Conservation (phyloP, 2,888 invertebrate genomes). For the Crocallis elinguaria region DNA sequence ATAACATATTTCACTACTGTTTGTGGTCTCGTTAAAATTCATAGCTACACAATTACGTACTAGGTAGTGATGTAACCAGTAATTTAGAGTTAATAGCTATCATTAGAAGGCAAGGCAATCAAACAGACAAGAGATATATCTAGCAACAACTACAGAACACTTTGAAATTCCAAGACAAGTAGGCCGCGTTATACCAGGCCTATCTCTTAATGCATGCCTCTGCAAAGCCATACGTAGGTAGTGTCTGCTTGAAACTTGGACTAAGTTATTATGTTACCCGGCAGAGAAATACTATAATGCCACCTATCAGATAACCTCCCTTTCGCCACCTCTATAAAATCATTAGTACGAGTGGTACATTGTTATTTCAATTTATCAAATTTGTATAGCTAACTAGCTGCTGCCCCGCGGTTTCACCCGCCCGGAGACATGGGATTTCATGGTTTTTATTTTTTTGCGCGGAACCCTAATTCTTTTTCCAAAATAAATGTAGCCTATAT, state of each 20-base stretch:
- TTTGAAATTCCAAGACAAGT: slow-evolving; percentile 51
- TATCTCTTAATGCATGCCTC: slow-evolving; percentile 50
- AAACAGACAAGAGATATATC: slow-evolving; percentile 16
- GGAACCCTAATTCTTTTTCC: no score
- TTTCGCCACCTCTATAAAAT: no score
- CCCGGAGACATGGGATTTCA: no score
- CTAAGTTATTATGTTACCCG: slow-evolving; percentile 10
- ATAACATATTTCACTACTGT: not conserved
- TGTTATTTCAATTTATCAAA: no score
- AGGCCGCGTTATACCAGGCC: slow-evolving; percentile 40
- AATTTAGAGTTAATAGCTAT: slow-evolving; percentile 7
- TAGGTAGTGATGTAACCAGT: not conserved
- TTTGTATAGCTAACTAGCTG: no score
- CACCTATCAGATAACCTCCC: not conserved
- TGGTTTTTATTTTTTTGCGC: no score
- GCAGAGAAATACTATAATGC: slow-evolving; percentile 1
- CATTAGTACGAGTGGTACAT: no score
- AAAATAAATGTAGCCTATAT: no score
- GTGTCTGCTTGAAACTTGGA: slow-evolving; percentile 42
- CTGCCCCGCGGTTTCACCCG: no score
- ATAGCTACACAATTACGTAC: not conserved
- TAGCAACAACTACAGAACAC: slow-evolving; percentile 41
- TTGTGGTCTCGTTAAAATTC: slow-evolving; percentile 1
- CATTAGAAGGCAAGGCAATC: slow-evolving; percentile 4
- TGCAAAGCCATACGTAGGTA: slow-evolving; percentile 36